Evolutionary conservation across 2,797 vertebrate species (phyloP).

Genomic region (Miichthys miiuy): DNA sequence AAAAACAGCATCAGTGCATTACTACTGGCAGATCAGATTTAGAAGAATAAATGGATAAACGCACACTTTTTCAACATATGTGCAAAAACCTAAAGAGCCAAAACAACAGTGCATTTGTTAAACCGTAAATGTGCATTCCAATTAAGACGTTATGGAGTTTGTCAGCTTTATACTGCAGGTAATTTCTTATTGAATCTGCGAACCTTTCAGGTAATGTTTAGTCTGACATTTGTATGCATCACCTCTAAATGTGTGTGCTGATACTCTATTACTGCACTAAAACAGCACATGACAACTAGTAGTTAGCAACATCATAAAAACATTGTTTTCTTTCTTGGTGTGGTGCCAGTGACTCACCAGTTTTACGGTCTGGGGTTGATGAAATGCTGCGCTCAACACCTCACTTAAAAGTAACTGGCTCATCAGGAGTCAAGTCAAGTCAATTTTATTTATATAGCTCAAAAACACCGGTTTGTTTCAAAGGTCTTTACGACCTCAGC

Average conservation of each 20-base stretch:
- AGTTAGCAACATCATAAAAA: conserved; percentile 39
- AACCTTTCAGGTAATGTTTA: not conserved
- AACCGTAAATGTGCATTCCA: not conserved
- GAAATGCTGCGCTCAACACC: conserved; percentile 5
- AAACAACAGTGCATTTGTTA: not conserved
- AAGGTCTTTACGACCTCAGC: not conserved
- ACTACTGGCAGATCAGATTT: not conserved
- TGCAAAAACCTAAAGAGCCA: not conserved
- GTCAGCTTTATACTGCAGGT: not conserved
- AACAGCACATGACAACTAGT: not conserved
- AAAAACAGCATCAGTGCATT: not conserved
- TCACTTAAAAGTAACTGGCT: conserved; percentile 11
- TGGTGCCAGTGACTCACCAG: conserved; percentile 31
- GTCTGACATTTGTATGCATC: not conserved
- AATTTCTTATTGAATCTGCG: not conserved
- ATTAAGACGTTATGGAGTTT: not conserved
- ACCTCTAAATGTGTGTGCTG: not conserved
- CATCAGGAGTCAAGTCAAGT: conserved; percentile 13
- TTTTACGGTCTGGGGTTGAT: conserved; percentile 31
- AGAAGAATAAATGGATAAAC: not conserved
- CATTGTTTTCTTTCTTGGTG: conserved; percentile 9
- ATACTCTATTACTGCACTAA: conserved; percentile 5
- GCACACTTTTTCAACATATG: not conserved
- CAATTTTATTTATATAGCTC: not conserved
- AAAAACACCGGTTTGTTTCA: not conserved